These are phyloP conservation scores for Mus spicilegus DNA, from an alignment of 2,113 vertebrate species.

Conservation along the genomic window DNA sequence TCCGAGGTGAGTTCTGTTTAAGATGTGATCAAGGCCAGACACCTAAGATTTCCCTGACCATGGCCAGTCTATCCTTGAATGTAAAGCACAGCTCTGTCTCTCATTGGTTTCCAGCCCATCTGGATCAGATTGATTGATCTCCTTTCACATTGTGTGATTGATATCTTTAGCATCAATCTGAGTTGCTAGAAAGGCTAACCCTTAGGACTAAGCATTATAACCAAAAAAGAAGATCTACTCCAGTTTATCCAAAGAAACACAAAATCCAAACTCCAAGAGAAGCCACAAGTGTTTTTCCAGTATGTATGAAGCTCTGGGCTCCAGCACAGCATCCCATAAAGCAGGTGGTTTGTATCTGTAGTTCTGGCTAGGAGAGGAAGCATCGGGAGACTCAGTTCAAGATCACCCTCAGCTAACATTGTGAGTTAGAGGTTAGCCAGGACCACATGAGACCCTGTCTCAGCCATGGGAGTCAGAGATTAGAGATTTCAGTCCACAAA, in stretches of 20 bases:
- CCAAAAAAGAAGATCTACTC: not conserved
- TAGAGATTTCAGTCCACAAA: not conserved
- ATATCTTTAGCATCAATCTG: not conserved
- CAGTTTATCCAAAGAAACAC: not conserved
- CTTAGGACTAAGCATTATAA: not conserved
- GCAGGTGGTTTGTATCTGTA: no score
- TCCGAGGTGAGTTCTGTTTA: not conserved
- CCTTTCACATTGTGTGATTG: not conserved
- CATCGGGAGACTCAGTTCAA: not conserved
- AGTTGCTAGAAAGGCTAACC: constrained; percentile 40
- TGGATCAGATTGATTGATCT: not conserved
- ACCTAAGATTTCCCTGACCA: not conserved
- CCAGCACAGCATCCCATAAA: not conserved
- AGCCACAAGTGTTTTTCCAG: not conserved
- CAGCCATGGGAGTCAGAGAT: not conserved
- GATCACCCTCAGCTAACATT: no score
- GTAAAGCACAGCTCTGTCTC: not conserved
- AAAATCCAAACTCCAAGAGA: not conserved
- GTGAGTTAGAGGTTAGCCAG: not conserved
- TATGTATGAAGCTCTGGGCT: not conserved
- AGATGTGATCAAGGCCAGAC: not conserved
- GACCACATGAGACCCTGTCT: not conserved
- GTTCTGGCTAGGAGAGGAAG: no score
- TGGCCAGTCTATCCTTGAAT: not conserved
- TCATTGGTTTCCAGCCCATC: not conserved